A percentile compares a stretch with the other conserved stretches of the same genome.
These are phyloP conservation scores for Onychomys torridus DNA, from an alignment of 2,797 vertebrate species.

Conservation along the genomic window DNA sequence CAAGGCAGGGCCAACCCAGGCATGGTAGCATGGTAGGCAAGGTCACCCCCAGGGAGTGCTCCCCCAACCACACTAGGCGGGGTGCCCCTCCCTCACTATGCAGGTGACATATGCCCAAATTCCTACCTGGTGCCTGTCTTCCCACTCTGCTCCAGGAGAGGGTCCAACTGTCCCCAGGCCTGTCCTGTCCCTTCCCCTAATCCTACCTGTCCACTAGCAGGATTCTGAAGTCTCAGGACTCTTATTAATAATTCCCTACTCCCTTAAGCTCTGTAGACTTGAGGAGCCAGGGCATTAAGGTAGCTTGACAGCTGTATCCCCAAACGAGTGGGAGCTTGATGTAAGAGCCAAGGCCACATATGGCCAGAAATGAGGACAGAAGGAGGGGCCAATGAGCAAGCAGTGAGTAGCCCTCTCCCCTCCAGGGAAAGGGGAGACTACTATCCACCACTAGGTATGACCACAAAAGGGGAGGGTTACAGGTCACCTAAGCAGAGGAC, in stretches of 20 bases:
- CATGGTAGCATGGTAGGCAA: not conserved
- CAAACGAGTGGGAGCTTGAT: not conserved
- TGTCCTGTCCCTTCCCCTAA: not conserved
- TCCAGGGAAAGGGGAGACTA: not conserved
- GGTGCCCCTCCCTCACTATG: rapidly evolving
- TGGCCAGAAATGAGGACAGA: not conserved
- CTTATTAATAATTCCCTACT: not conserved
- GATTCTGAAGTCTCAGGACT: not conserved
- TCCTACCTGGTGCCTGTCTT: not conserved
- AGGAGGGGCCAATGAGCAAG: not conserved
- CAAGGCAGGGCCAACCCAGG: not conserved
- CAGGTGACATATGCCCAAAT: not conserved
- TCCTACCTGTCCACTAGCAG: not conserved
- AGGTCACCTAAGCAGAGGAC: not conserved
- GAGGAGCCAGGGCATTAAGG: not conserved
- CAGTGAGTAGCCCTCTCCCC: not conserved
- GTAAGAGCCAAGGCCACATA: not conserved
- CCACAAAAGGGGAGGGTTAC: not conserved
- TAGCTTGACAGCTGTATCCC: not conserved
- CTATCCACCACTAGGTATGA: rapidly evolving
- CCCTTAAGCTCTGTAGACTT: not conserved
- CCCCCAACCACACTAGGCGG: not conserved
- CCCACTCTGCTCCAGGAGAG: not conserved
- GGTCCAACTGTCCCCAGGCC: not conserved
- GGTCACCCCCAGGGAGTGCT: not conserved